Evolutionary conservation across 2,888 invertebrate species (phyloP).

Genomic region (Drosophila formosana): DNA sequence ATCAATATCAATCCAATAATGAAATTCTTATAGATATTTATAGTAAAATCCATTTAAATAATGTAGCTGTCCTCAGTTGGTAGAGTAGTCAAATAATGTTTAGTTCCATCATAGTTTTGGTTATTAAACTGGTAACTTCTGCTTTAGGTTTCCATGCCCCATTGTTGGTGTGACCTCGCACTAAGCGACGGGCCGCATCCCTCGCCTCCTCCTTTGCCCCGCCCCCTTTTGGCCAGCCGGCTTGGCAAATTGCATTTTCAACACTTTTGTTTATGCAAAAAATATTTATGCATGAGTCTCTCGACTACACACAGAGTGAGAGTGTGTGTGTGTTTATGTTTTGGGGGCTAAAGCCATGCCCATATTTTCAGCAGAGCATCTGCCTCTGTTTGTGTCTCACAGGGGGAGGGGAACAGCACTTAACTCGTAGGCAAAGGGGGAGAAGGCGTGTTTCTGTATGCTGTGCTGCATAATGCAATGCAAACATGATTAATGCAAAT

Average conservation of each 20-base stretch:
- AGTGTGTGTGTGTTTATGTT: constrained; percentile 32
- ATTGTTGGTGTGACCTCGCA: constrained; percentile 70
- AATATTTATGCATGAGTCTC: constrained; percentile 75
- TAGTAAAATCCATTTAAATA: neutral
- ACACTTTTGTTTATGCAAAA: constrained; percentile 79
- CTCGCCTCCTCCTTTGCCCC: neutral
- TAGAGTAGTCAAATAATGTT: neutral
- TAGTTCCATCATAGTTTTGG: constrained; percentile 1
- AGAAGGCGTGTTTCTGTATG: constrained; percentile 45
- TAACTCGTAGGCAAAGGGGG: constrained; percentile 31
- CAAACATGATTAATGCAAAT: constrained; percentile 81
- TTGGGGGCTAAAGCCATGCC: constrained; percentile 50
- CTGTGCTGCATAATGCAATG: constrained; percentile 77
- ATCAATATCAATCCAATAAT: neutral
- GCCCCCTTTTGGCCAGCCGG: neutral
- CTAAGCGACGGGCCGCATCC: constrained; percentile 45
- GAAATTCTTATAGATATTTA: neutral
- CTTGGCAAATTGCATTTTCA: constrained; percentile 76
- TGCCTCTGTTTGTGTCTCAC: constrained; percentile 23
- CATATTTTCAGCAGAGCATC: constrained; percentile 36
- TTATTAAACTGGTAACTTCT: neutral
- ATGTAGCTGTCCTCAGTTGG: neutral
- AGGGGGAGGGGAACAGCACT: constrained; percentile 45
- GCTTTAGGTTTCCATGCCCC: constrained; percentile 5
- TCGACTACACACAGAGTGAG: constrained; percentile 7